Percentiles rank a stretch among this genome's conserved stretches.
Conservation (phyloP, 1,140 invertebrate species). For the Lucilia sericata region DNA sequence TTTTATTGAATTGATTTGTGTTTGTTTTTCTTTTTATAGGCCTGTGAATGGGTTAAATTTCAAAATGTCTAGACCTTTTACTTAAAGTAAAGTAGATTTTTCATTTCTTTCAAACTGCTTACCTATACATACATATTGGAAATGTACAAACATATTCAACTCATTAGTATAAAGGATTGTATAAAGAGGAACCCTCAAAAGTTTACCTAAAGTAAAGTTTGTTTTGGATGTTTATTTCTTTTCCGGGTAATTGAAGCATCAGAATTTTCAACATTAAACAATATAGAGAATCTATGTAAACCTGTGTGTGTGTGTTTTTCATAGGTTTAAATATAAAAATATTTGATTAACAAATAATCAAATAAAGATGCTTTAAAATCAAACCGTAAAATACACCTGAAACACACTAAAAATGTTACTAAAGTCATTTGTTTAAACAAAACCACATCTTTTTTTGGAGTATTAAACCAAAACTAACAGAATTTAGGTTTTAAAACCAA, state of each 20-base stretch:
- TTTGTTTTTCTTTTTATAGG: constrained; percentile 39
- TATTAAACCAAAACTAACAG: background rate
- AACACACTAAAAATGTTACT: background rate
- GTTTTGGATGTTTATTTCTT: background rate
- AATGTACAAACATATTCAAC: background rate
- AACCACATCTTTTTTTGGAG: background rate
- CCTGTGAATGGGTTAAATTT: constrained; percentile 38
- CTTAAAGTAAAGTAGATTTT: too few relatives aligned
- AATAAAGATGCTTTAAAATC: background rate
- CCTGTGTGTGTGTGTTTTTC: background rate
- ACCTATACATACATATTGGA: too few relatives aligned
- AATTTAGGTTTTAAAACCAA: constrained; percentile 3
- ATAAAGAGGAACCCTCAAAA: constrained; percentile 24
- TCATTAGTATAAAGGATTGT: background rate
- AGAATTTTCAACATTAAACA: background rate
- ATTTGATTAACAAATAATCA: background rate
- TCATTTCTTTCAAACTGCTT: too few relatives aligned
- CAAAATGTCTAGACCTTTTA: constrained; percentile 32
- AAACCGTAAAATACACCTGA: background rate
- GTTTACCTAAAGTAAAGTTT: constrained; percentile 39
- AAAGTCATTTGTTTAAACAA: background rate
- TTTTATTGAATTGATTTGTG: constrained; percentile 37
- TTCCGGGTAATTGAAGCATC: constrained; percentile 26
- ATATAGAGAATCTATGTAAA: too few relatives aligned
- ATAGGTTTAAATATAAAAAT: background rate